phyloP scores from a whole-genome alignment of 2,888 invertebrate genomes.

The Doris montereyensis region DNA sequence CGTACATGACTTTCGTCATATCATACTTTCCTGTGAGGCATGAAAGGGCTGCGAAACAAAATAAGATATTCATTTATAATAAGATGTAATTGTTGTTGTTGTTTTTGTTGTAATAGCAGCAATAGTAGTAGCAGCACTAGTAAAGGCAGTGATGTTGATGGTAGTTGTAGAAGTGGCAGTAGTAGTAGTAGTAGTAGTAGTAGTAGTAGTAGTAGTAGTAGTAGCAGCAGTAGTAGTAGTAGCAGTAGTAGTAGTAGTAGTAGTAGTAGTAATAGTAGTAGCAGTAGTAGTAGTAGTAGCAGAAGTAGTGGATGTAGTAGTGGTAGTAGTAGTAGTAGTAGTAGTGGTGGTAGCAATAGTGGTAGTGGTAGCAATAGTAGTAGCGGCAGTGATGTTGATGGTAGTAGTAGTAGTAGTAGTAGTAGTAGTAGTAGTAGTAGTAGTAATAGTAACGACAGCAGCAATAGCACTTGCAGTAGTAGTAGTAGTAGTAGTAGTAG shows the following conservation, averaged over 20 bases:
- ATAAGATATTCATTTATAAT: too few relatives aligned
- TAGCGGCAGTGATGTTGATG: slow-evolving; percentile 5
- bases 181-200: slow-evolving; percentile 40
- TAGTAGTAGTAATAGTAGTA: slow-evolving; percentile 37
- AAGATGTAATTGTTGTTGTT: too few relatives aligned
- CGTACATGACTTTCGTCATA: too few relatives aligned
- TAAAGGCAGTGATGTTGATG: slow-evolving; percentile 8
- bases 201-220: slow-evolving; percentile 38
- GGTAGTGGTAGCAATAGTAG: slow-evolving; percentile 16
- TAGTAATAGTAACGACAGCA: slow-evolving; percentile 37
- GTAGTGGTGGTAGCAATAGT: slow-evolving; percentile 16
- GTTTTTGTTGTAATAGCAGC: too few relatives aligned
- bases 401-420: slow-evolving; percentile 20
- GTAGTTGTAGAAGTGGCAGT: slow-evolving; percentile 31
- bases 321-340: slow-evolving; percentile 14
- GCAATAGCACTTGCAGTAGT: neutral
- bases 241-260: slow-evolving; percentile 33
- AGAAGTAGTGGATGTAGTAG: too few relatives aligned
- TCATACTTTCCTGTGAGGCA: too few relatives aligned
- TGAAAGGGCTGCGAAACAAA: too few relatives aligned
- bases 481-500: slow-evolving; percentile 12
- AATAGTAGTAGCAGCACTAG: slow-evolving; percentile 34
- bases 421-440: slow-evolving; percentile 28
- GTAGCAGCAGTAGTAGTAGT: slow-evolving; percentile 21
- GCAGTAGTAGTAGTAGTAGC: too few relatives aligned